Conservation (phyloP, 2,888 invertebrate genomes). For the Morpho deidamia region DNA sequence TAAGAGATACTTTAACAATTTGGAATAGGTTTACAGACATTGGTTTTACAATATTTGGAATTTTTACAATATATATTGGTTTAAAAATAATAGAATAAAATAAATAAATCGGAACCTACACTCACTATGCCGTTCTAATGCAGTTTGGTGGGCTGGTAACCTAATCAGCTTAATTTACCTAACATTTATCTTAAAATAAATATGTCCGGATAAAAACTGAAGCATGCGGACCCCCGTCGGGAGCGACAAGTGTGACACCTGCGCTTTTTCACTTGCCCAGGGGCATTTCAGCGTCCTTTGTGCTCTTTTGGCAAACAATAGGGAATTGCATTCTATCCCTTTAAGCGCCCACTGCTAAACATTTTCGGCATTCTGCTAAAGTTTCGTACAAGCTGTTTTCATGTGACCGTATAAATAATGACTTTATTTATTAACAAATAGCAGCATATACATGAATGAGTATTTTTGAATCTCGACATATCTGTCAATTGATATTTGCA, state of each 20-base stretch:
- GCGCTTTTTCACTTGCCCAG: constrained; percentile 56
- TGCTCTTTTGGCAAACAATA: constrained; percentile 37
- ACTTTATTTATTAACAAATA: not conserved
- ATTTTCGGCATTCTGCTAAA: constrained; percentile 20
- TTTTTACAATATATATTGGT: too few species aligned
- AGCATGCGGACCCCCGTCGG: constrained; percentile 14
- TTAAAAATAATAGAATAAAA: too few species aligned
- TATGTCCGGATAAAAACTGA: not conserved
- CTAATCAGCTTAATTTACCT: too few species aligned
- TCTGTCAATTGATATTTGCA: too few species aligned
- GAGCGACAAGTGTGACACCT: constrained; percentile 75
- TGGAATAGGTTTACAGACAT: too few species aligned
- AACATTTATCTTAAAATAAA: not conserved
- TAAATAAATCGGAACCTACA: too few species aligned
- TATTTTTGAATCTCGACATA: too few species aligned
- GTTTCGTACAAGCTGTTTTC: constrained; percentile 13
- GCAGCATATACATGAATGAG: too few species aligned
- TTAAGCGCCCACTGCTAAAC: constrained; percentile 25
- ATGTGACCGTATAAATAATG: not conserved
- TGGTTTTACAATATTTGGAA: too few species aligned
- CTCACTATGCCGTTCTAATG: too few species aligned
- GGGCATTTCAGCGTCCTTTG: constrained; percentile 47
- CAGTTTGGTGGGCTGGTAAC: too few species aligned
- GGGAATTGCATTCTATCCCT: constrained; percentile 28
- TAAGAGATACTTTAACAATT: too few species aligned